Evolutionary conservation across 2,888 invertebrate species (phyloP).

Genomic region (Xestia c-nigrum): DNA sequence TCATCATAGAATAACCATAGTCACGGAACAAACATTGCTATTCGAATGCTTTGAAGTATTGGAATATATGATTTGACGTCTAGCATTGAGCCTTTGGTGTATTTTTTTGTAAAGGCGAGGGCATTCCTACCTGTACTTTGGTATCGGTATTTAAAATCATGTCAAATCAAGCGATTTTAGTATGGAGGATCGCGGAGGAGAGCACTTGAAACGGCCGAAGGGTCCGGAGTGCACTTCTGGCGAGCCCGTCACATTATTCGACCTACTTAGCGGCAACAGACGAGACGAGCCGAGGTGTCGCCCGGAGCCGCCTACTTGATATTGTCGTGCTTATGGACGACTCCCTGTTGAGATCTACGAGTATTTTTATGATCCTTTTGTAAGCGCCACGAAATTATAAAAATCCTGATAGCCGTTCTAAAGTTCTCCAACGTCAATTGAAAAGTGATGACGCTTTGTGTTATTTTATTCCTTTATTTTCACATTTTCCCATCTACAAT

Average conservation of each 20-base stretch:
- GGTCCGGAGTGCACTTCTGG: constrained; percentile 83
- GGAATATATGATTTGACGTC: constrained; percentile 19
- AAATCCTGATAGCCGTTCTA: constrained; percentile 50
- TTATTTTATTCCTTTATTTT: constrained; percentile 50
- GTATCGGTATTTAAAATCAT: constrained; percentile 89
- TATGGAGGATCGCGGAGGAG: constrained; percentile 81
- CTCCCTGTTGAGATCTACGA: constrained; percentile 66
- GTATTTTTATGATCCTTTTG: constrained; percentile 66
- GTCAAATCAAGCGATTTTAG: constrained; percentile 90
- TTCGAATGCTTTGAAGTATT: constrained; percentile 53
- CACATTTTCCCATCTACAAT: constrained; percentile 40
- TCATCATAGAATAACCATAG: constrained; percentile 62
- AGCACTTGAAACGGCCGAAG: constrained; percentile 79
- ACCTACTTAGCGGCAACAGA: constrained; percentile 86
- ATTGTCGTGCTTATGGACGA: constrained; percentile 71
- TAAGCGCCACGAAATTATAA: constrained; percentile 61
- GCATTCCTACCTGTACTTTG: constrained; percentile 66
- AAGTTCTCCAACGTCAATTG: constrained; percentile 54
- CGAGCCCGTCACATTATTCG: constrained; percentile 88
- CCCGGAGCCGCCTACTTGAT: constrained; percentile 76
- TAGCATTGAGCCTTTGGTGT: constrained; percentile 13
- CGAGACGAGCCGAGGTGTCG: constrained; percentile 83
- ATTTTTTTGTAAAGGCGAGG: constrained; percentile 40
- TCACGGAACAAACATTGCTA: constrained; percentile 59
- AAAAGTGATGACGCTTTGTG: constrained; percentile 58